Evolutionary conservation across 1,140 invertebrate species (phyloP).

Genomic region (Ips typographus): DNA sequence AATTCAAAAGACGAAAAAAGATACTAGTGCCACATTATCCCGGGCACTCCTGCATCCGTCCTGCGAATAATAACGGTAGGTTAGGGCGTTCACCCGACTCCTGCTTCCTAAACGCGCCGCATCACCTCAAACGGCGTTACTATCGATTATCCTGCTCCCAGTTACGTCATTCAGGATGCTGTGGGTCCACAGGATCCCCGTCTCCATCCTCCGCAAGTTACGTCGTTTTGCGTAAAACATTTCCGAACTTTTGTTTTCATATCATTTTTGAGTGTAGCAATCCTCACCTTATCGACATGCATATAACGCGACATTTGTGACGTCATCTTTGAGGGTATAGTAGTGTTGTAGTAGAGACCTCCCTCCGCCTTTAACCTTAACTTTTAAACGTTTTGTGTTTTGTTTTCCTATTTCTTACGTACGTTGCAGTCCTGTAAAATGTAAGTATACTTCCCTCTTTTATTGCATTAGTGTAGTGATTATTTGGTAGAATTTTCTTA

Average conservation of each 20-base stretch:
- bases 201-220: conserved; percentile 31
- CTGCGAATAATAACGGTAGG: conserved; percentile 35
- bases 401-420: background rate
- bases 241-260: conserved; percentile 1
- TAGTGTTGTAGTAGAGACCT: background rate
- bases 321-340: too few species aligned
- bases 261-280: background rate
- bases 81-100: conserved; percentile 51
- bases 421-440: background rate
- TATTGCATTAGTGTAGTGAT: too few species aligned
- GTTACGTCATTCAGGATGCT: conserved; percentile 51
- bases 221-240: conserved; percentile 5
- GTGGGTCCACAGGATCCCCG: conserved; percentile 43
- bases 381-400: background rate
- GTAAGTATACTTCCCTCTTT: background rate
- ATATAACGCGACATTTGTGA: background rate
- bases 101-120: conserved; percentile 42
- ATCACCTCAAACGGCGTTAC: conserved; percentile 45
- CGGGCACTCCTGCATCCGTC: conserved; percentile 27
- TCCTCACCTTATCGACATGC: background rate
- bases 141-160: conserved; percentile 50
- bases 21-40: conserved; percentile 17
- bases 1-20: background rate
- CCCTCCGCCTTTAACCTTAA: conserved; percentile 2
- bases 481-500: too few species aligned